Evolutionary conservation across 2,113 vertebrate species (phyloP).

Genomic region (Psammodynastes pulverulentus): DNA sequence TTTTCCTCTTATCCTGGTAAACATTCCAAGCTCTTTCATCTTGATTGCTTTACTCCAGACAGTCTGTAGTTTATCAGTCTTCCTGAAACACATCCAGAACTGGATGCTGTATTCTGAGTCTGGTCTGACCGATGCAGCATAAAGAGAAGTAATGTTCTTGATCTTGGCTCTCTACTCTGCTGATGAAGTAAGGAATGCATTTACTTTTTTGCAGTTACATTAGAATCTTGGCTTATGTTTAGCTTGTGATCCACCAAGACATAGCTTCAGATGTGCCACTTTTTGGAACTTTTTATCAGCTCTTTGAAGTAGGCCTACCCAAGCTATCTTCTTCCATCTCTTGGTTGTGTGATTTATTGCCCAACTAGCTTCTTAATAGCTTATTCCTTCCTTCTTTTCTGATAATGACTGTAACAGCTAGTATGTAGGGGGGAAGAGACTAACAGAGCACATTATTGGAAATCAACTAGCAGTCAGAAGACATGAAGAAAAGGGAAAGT

Average conservation of each 20-base stretch:
- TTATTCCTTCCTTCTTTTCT: background rate
- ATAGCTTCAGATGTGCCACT: background rate
- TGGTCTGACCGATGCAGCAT: background rate
- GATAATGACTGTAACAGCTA: too few relatives aligned
- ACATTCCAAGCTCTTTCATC: background rate
- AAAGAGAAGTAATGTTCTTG: background rate
- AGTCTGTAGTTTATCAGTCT: background rate
- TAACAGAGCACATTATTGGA: background rate
- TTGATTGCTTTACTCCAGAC: background rate
- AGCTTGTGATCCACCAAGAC: background rate
- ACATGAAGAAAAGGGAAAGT: background rate
- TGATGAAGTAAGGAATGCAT: background rate
- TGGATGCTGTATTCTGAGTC: background rate
- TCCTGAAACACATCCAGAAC: background rate
- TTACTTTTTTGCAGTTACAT: background rate
- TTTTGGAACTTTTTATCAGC: background rate
- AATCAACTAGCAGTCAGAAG: background rate
- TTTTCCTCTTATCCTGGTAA: background rate
- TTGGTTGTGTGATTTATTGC: background rate
- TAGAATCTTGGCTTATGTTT: background rate
- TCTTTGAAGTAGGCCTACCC: background rate
- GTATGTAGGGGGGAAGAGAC: background rate
- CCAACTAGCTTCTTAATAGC: background rate
- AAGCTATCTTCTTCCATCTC: background rate
- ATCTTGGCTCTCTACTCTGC: background rate